phyloP scores from a whole-genome alignment of 2,113 vertebrate genomes.

The Crypturellus undulatus region DNA sequence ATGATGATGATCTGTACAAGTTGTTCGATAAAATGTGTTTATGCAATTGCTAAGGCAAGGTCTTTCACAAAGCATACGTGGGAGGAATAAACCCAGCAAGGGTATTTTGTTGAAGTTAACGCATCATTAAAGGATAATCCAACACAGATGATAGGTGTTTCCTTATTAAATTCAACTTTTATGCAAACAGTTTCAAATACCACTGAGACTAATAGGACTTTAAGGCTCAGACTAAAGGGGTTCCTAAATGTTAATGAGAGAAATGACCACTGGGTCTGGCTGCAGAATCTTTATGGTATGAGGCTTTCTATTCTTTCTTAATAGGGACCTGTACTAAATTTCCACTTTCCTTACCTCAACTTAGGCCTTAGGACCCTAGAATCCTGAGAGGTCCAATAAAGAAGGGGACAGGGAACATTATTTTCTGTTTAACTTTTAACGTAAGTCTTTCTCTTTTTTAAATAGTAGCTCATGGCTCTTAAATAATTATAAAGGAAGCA shows the following conservation, averaged over 20 bases:
- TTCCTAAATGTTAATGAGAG: not conserved
- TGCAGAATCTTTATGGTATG: not conserved
- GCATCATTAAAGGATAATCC: not conserved
- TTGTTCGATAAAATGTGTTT: not conserved
- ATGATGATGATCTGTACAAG: not conserved
- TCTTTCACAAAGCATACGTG: not conserved
- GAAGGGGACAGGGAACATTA: not conserved
- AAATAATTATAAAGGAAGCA: not conserved
- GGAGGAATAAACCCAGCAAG: not conserved
- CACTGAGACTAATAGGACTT: not conserved
- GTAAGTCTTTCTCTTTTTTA: not conserved
- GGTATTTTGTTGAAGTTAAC: not conserved
- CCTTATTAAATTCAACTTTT: not conserved
- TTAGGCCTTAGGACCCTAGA: not conserved
- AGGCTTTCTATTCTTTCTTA: not conserved
- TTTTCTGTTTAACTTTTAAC: not conserved
- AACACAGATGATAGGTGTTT: not conserved
- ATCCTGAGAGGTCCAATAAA: not conserved
- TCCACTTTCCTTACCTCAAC: not conserved
- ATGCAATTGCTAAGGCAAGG: not conserved
- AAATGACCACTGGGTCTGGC: fast-evolving
- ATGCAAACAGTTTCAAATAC: not conserved
- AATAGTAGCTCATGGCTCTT: not conserved
- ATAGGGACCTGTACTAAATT: not conserved
- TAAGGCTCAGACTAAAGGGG: not conserved